phyloP scores from a whole-genome alignment of 2,888 invertebrate genomes.

The Cataglyphis altisquamis region DNA sequence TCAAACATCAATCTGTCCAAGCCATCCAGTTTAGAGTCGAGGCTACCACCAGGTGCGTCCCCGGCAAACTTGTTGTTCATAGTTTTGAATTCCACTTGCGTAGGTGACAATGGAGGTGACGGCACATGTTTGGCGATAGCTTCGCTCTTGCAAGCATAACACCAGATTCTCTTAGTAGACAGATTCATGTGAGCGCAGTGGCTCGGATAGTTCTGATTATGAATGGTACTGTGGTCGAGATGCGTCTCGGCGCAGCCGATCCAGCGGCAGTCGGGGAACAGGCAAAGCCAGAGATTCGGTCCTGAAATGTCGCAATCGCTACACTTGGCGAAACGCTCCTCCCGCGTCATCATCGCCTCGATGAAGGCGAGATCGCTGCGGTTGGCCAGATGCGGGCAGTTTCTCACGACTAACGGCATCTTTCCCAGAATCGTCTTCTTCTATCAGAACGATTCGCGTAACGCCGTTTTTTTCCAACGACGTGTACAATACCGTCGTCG shows the following conservation, averaged over 20 bases:
- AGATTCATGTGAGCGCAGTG: conserved; percentile 95
- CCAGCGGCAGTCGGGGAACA: conserved; percentile 92
- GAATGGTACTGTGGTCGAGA: conserved; percentile 94
- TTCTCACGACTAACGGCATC: conserved; percentile 83
- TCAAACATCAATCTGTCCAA: conserved; percentile 71
- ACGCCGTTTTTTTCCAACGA: background rate
- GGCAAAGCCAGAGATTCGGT: conserved; percentile 95
- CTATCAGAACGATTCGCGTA: background rate
- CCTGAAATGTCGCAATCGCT: conserved; percentile 91
- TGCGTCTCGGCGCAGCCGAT: conserved; percentile 94
- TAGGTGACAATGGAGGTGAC: conserved; percentile 79
- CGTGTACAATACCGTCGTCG: conserved; percentile 23
- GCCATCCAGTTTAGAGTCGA: conserved; percentile 77
- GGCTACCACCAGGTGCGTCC: conserved; percentile 74
- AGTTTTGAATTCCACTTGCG: conserved; percentile 77
- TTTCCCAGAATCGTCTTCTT: background rate
- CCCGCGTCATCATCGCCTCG: conserved; percentile 79
- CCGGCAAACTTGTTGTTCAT: conserved; percentile 76
- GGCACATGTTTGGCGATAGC: conserved; percentile 86
- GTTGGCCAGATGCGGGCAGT: conserved; percentile 82
- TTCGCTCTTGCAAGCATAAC: conserved; percentile 94
- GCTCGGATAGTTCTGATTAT: conserved; percentile 90
- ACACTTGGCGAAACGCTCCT: conserved; percentile 87
- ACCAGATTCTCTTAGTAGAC: conserved; percentile 95
- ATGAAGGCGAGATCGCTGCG: conserved; percentile 81